phyloP scores from a whole-genome alignment of 1,140 invertebrate genomes.

The Ctenoplectra terminalis region DNA sequence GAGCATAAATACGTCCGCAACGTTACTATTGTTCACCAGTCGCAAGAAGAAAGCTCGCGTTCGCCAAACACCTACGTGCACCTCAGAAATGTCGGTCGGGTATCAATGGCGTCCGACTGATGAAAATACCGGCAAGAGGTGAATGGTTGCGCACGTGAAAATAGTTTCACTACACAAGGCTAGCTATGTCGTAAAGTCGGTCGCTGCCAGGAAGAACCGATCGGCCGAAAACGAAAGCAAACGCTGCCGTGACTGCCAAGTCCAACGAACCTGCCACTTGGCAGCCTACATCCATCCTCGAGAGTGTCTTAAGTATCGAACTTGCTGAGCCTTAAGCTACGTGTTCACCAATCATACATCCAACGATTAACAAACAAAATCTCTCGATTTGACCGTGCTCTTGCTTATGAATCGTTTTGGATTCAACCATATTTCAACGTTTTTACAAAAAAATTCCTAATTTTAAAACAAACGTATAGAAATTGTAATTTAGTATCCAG shows the following conservation, averaged over 20 bases:
- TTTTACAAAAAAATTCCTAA: too few relatives aligned
- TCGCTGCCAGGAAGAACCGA: slow-evolving; percentile 11
- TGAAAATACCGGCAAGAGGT: slow-evolving; percentile 28
- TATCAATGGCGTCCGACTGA: slow-evolving; percentile 28
- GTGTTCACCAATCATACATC: too few relatives aligned
- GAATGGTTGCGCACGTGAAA: slow-evolving; percentile 40
- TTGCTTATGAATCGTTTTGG: too few relatives aligned
- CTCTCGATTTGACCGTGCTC: background rate
- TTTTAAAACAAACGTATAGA: too few relatives aligned
- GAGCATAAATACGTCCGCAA: slow-evolving; percentile 7
- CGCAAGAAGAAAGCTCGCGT: slow-evolving; percentile 1
- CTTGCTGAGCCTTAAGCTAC: background rate
- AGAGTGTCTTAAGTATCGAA: background rate
- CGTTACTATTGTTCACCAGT: slow-evolving; percentile 14
- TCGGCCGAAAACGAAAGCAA: slow-evolving; percentile 51
- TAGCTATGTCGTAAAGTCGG: slow-evolving; percentile 29
- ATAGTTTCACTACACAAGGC: slow-evolving; percentile 50
- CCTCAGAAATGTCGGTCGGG: background rate
- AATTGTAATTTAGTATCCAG: too few relatives aligned
- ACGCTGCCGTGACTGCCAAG: slow-evolving; percentile 42
- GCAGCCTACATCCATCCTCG: background rate
- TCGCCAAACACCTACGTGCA: background rate
- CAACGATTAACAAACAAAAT: too few relatives aligned
- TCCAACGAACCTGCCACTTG: slow-evolving; percentile 42
- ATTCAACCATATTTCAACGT: too few relatives aligned